phyloP scores from a whole-genome alignment of 2,888 invertebrate species.

The Drosophila peninsularis region DNA sequence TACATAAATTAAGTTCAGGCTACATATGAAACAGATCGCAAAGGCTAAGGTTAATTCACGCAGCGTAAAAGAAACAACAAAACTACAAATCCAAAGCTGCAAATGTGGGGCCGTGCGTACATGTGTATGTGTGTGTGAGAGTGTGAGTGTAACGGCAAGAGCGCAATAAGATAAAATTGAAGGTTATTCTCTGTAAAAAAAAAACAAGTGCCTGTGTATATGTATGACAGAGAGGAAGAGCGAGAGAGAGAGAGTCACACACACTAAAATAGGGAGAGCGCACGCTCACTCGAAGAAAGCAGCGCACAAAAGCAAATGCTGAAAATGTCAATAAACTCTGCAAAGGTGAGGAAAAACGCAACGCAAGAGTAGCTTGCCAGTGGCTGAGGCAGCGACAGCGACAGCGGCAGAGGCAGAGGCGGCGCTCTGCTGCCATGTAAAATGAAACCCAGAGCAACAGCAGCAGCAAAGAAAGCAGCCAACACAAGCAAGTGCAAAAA shows the following conservation, averaged over 20 bases:
- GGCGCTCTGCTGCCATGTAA: constrained; percentile 57
- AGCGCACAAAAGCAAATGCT: constrained; percentile 74
- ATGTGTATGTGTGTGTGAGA: constrained; percentile 18
- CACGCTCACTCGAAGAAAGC: constrained; percentile 68
- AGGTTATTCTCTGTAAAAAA: constrained; percentile 68
- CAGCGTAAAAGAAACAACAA: constrained; percentile 39
- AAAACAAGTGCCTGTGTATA: constrained; percentile 51
- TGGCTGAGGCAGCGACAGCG: constrained; percentile 23
- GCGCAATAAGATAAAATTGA: constrained; percentile 78
- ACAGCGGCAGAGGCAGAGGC: constrained; percentile 22
- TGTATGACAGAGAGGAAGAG: constrained; percentile 42
- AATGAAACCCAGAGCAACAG: constrained; percentile 53
- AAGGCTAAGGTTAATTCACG: constrained; percentile 54
- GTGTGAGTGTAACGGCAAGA: constrained; percentile 45
- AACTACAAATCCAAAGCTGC: constrained; percentile 37
- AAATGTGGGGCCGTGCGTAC: constrained; percentile 42
- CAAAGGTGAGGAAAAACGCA: constrained; percentile 80
- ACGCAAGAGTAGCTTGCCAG: constrained; percentile 65
- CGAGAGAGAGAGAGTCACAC: constrained; percentile 13
- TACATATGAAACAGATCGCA: constrained; percentile 39
- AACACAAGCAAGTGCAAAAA: constrained; percentile 72
- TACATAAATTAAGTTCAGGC: constrained; percentile 37
- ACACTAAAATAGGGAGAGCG: constrained; percentile 58
- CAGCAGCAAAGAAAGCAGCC: constrained; percentile 38
- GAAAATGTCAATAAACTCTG: constrained; percentile 82